phyloP scores from a whole-genome alignment of 2,113 vertebrate genomes.

The Callocephalon fimbriatum region DNA sequence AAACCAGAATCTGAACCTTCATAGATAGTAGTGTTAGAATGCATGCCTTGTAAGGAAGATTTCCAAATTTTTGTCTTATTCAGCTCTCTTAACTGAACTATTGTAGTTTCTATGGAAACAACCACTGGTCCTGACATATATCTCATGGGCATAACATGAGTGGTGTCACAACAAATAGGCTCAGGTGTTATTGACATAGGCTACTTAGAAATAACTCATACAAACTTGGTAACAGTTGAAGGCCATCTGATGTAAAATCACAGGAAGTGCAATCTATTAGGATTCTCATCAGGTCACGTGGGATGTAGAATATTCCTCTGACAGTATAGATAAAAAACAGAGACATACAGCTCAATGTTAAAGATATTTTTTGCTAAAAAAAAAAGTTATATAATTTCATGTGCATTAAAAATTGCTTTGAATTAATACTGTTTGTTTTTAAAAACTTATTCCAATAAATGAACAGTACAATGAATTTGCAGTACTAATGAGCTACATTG shows the following conservation, averaged over 20 bases:
- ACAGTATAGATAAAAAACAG: background rate
- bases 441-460: background rate
- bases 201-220: conserved; percentile 66
- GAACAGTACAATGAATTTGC: background rate
- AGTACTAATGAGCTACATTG: background rate
- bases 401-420: background rate
- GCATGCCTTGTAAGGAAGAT: background rate
- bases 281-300: background rate
- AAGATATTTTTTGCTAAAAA: background rate
- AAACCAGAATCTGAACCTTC: background rate
- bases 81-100: background rate
- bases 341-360: background rate
- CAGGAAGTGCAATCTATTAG: background rate
- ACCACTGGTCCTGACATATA: background rate
- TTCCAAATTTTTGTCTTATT: conserved; percentile 17
- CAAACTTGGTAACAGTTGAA: conserved; percentile 21
- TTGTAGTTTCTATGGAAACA: conserved; percentile 59
- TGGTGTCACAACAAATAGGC: conserved; percentile 62
- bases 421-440: background rate
- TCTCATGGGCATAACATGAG: conserved; percentile 66
- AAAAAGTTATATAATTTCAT: fast-evolving
- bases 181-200: conserved; percentile 59
- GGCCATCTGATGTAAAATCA: conserved; percentile 5
- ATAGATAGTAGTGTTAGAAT: background rate
- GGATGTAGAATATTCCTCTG: background rate